Evolutionary conservation across 2,113 vertebrate genomes (phyloP).

Genomic region (Harpagus bidentatus): DNA sequence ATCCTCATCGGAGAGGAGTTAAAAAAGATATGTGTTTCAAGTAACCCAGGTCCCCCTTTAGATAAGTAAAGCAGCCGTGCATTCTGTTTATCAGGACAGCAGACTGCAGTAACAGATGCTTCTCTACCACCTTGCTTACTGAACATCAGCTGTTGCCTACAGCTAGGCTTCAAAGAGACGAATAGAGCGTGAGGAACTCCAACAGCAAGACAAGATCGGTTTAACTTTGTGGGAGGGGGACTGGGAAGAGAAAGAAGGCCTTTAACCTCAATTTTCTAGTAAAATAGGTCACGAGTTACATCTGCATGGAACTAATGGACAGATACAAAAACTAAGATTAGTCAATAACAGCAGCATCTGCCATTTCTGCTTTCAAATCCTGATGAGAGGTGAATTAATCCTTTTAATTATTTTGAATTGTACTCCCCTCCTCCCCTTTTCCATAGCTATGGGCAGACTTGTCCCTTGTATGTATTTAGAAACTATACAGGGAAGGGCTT

Average conservation of each 20-base stretch:
- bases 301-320: background rate
- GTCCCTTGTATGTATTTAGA: background rate
- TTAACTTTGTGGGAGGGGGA: background rate
- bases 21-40: background rate
- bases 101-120: background rate
- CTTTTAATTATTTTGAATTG: background rate
- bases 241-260: background rate
- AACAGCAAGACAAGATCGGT: background rate
- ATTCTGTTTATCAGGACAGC: background rate
- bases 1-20: background rate
- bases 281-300: background rate
- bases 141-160: background rate
- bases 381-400: background rate
- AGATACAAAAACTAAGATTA: background rate
- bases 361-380: background rate
- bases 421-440: background rate
- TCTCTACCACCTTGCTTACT: background rate
- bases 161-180: background rate
- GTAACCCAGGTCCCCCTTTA: background rate
- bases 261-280: conserved; percentile 20
- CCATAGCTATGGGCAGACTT: background rate
- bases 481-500: background rate
- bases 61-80: background rate
- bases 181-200: background rate
- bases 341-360: background rate